Conservation (phyloP, 1,140 invertebrate genomes). For the Neoseiulus cucumeris region DNA sequence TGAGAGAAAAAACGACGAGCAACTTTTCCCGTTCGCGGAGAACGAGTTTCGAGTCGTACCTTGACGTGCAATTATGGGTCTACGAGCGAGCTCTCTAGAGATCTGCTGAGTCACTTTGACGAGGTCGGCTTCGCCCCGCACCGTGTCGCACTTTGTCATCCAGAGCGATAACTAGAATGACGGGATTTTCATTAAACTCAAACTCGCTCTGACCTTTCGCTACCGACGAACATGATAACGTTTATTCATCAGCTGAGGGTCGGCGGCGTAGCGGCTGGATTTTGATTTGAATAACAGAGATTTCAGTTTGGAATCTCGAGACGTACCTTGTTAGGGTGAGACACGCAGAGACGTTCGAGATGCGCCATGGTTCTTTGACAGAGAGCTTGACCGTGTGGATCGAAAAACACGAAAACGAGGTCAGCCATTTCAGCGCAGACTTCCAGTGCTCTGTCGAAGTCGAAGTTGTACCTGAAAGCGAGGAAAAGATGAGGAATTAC, state of each 20-base stretch:
- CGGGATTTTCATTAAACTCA: too few relatives aligned
- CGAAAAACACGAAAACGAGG: slow-evolving; percentile 42
- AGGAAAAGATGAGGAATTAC: slow-evolving; percentile 24
- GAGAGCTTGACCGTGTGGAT: slow-evolving; percentile 41
- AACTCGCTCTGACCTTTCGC: too few relatives aligned
- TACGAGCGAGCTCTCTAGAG: not conserved
- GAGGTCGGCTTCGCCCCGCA: not conserved
- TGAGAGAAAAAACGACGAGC: not conserved
- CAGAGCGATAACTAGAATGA: not conserved
- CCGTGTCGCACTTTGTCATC: not conserved
- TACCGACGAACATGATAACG: too few relatives aligned
- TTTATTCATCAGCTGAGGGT: too few relatives aligned
- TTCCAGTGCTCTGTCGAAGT: not conserved
- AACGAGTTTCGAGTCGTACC: not conserved
- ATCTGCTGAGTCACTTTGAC: slow-evolving; percentile 5
- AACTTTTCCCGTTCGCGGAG: not conserved
- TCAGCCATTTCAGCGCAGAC: slow-evolving; percentile 29
- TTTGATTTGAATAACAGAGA: too few relatives aligned
- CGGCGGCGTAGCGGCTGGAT: too few relatives aligned
- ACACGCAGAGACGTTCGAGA: slow-evolving; percentile 31
- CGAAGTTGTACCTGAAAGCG: not conserved
- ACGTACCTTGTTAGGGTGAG: not conserved
- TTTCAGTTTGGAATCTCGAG: too few relatives aligned
- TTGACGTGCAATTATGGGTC: not conserved
- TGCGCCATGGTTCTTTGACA: slow-evolving; percentile 39